Evolutionary conservation across 2,797 vertebrate genomes (phyloP), one percentile per base, ranked within the genome.

Genomic region (Propithecus deckenii): DNA sequence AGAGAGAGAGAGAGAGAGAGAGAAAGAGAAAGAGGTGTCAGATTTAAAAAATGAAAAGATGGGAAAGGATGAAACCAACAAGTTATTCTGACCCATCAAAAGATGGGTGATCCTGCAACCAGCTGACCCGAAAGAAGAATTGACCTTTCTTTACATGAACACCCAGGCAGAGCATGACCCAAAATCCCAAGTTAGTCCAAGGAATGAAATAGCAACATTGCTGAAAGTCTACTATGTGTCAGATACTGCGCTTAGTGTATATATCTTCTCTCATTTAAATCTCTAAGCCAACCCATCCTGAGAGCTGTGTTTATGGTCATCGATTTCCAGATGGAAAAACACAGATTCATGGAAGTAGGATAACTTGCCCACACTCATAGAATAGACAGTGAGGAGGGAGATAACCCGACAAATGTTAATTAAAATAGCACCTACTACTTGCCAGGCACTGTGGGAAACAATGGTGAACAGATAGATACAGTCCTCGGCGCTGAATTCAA

Each of bases 11-110:
- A 35, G n/a, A 57, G 55, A 20, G 90, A 50, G 95, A 52, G 23
- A 81, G 23, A 38, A 32, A 63, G 59, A 22, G 85, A 52, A 65
- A 63, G 15, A n/a, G 22, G 30, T 28, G 13, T 74, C 78, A 75
- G 43, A 80, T 61, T 91, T 76, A 94, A 50, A 50, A 95, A 93
- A 91, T 17, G 25, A 92, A 88, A 86, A 57, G 18, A 69, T n/a
- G 1, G 6, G 57, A 86, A 89, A 57, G 41, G 28, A 83, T 46
- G 48, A 76, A 74, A 22, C 20, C 41, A 94, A 81, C 84, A 86
- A 22, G n/a, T 30, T 74, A 83, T 55, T 72, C 65, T 80, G 46
- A 92, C 11, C 18, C 55, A 75, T 57, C 20, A 46, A 86, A 96
- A 89, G 30, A 46, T 86, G 38, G 89, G 52, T 41, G 84, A 52